Evolutionary conservation across 2,797 vertebrate genomes (phyloP), one percentile per base, ranked within the genome.

Genomic region (Scolopax rusticola): DNA sequence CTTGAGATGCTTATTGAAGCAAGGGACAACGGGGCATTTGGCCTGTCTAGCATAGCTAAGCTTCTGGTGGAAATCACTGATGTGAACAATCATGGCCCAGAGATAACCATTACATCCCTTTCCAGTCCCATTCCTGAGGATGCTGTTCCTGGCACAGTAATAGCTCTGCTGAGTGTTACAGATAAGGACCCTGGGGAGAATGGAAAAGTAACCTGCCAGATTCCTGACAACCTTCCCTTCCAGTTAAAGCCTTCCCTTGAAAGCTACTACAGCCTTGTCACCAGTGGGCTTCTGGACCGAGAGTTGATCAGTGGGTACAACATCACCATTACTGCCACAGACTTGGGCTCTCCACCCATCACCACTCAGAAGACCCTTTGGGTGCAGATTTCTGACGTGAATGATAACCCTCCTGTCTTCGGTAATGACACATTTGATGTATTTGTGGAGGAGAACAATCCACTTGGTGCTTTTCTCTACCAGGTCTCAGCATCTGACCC

Each of bases 361-460:
- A 97, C 95, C 41, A 91, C 96, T 41, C 87, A 59, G 87, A 97
- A 92, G 94, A 96, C 75, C 2, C 54, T 98, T 38, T 96, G 87
- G 41, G 94, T 98, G 81, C 90, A 98, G 20, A 90, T 98, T 77
- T 97, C 96, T 50, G 98, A 98, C 0, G 97, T 98, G 86, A 98
- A 98, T 33, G 98, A 99, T 73, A 99, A 98, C 40, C 85, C 98
- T 9, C 98, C 98, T 11, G 93, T 74, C 38, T 99, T 99, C 73
- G 47, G 86, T 38, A 97, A 97, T 43, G 82, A 87, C 1, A 30
- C 95, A 5, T 95, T 98, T 5, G 93, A 98, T 61, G 84, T 98
- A 68, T 98, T 97, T 81, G 82, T 99, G 63, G 97, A 93, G 69
- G 98, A 99, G 97, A 99, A 99, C 87, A 98, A 98, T 80, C 97